Conservation (phyloP, 2,888 invertebrate species). For the Anarsia innoxiella region DNA sequence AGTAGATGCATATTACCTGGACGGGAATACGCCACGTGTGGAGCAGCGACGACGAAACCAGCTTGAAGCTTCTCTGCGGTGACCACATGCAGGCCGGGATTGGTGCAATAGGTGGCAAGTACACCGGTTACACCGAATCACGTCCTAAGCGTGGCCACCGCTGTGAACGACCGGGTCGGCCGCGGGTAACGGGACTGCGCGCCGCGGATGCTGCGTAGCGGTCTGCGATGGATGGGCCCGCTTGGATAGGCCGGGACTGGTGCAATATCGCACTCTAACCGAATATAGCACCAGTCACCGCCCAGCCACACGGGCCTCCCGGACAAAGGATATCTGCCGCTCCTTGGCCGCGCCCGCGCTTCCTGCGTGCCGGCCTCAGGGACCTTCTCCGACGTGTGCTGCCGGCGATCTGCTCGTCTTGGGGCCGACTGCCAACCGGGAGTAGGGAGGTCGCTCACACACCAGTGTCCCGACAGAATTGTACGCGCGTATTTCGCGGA, state of each 20-base stretch:
- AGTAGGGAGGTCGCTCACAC: conserved; percentile 26
- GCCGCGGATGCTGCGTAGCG: conserved; percentile 70
- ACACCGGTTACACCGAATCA: conserved; percentile 73
- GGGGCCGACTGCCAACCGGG: conserved; percentile 19
- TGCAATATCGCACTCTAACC: conserved; percentile 69
- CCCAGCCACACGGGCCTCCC: conserved; percentile 70
- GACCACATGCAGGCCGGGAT: conserved; percentile 73
- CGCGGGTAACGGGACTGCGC: conserved; percentile 67
- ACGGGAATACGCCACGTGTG: too few relatives aligned
- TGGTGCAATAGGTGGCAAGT: conserved; percentile 72
- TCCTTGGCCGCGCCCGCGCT: conserved; percentile 28
- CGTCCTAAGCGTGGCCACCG: conserved; percentile 73
- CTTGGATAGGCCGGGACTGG: conserved; percentile 76
- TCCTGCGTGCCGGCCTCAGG: not conserved
- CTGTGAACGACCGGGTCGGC: conserved; percentile 58
- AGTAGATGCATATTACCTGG: too few relatives aligned
- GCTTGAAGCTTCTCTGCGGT: conserved; percentile 1
- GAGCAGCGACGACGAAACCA: not conserved
- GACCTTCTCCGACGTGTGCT: conserved; percentile 10
- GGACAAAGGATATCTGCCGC: conserved; percentile 55
- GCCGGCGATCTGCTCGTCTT: conserved; percentile 12
- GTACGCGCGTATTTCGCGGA: conserved; percentile 45
- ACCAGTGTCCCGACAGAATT: conserved; percentile 31
- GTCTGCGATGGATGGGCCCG: conserved; percentile 65
- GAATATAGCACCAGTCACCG: conserved; percentile 73